Conservation (phyloP, 37 sponge, comb jelly and placozoan genomes). For the Mnemiopsis leidyi region DNA sequence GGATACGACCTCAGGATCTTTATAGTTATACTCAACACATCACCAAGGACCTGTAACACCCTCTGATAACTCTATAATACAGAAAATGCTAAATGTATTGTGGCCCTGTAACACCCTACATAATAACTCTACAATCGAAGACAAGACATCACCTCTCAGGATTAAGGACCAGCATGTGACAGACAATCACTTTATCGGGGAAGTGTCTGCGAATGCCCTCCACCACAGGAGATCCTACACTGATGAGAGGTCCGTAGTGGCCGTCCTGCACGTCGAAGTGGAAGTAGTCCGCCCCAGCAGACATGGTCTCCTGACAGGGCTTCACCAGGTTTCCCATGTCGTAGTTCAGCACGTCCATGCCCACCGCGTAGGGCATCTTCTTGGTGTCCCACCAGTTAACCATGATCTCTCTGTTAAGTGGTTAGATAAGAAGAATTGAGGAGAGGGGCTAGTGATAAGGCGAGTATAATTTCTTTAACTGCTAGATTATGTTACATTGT, state of each 20-base stretch:
- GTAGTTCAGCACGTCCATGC: conserved; percentile 28
- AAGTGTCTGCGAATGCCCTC: conserved; percentile 10
- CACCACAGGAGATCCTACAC: conserved; percentile 20
- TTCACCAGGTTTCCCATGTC: conserved; percentile 9
- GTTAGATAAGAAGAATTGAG: too few relatives aligned
- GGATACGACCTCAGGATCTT: too few relatives aligned
- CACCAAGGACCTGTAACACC: too few relatives aligned
- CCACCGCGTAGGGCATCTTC: background rate
- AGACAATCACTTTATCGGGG: background rate
- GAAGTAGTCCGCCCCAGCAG: conserved; percentile 5
- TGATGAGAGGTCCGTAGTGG: conserved; percentile 5
- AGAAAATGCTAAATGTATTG: too few relatives aligned
- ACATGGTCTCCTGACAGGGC: background rate
- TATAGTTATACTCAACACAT: too few relatives aligned
- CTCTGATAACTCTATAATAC: too few relatives aligned
- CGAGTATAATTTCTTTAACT: too few relatives aligned
- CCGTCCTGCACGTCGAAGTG: conserved; percentile 28
- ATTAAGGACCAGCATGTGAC: conserved; percentile 7
- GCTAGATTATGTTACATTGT: too few relatives aligned
- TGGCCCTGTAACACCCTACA: too few relatives aligned
- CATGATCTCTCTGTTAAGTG: conserved; percentile 4
- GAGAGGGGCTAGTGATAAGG: too few relatives aligned
- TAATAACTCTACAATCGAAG: background rate
- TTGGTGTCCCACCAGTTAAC: conserved; percentile 9
- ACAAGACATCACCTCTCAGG: background rate